Percentiles rank a stretch among this genome's conserved stretches.
phyloP scores from a whole-genome alignment of 2,797 vertebrate species.

The Artibeus jamaicensis region DNA sequence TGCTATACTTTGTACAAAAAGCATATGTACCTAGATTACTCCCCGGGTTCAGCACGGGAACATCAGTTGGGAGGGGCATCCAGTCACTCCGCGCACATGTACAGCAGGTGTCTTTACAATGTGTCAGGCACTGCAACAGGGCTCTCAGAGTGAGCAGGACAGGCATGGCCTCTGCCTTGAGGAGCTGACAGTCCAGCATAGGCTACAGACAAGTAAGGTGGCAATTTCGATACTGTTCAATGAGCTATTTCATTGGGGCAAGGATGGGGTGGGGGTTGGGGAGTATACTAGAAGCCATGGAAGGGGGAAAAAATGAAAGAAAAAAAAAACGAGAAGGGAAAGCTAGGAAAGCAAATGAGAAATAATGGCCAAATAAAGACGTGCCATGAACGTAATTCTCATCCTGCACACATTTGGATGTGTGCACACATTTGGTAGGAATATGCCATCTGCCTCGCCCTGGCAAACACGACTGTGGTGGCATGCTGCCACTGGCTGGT shows the following conservation, averaged over 20 bases:
- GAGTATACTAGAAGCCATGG: background rate
- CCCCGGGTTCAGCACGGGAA: background rate
- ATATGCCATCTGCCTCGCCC: background rate
- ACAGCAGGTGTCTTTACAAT: accelerated
- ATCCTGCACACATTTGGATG: too few relatives aligned
- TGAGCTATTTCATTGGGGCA: background rate
- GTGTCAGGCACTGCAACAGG: background rate
- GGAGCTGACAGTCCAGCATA: background rate
- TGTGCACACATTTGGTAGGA: background rate
- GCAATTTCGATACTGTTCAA: background rate
- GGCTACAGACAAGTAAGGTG: background rate
- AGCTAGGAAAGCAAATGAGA: background rate
- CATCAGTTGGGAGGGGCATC: background rate
- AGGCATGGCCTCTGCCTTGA: background rate
- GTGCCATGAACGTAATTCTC: background rate
- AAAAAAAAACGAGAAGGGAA: background rate
- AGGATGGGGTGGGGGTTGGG: background rate
- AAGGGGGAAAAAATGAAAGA: background rate
- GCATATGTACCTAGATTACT: background rate
- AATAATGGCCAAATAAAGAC: constrained; percentile 22
- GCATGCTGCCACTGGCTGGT: constrained; percentile 38
- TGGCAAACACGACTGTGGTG: background rate
- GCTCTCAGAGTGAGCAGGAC: background rate
- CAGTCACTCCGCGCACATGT: accelerated
- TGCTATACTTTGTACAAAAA: background rate